Conservation (phyloP, 2,797 vertebrate species). For the Diglossa cyanea region DNA sequence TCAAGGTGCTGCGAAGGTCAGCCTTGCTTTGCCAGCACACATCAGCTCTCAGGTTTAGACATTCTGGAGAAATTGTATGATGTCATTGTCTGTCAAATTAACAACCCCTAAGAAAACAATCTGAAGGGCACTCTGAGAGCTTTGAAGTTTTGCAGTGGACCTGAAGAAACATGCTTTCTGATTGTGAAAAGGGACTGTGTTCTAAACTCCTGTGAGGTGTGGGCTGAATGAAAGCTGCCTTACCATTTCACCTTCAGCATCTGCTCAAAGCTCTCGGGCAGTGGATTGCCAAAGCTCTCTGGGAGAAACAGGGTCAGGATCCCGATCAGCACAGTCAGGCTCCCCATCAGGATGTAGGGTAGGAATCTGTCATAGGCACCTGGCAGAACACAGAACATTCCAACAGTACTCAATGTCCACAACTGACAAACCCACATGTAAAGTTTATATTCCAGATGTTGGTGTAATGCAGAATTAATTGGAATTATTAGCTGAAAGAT, state of each 20-base stretch:
- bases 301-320: conserved; percentile 90
- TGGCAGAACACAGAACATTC: conserved; percentile 52
- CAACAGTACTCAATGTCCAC: background rate
- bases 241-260: conserved; percentile 88
- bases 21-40: background rate
- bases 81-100: background rate
- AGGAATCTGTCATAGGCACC: conserved; percentile 83
- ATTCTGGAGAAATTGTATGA: background rate
- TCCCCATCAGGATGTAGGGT: conserved; percentile 89
- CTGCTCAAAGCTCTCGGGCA: conserved; percentile 87
- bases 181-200: background rate
- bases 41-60: background rate
- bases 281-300: conserved; percentile 81
- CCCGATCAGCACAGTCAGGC: conserved; percentile 80
- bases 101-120: background rate
- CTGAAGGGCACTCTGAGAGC: background rate
- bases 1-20: background rate
- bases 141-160: background rate
- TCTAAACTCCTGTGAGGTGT: background rate
- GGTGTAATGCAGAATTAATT: background rate
- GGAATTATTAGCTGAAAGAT: background rate
- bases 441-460: background rate
- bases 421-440: accelerated
- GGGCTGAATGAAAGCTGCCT: background rate
- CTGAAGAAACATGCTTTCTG: background rate